A percentile compares a stretch with the other conserved stretches of the same genome.
These are phyloP conservation scores for Corapipo altera DNA, from an alignment of 2,113 vertebrate genomes.

Conservation along the genomic window DNA sequence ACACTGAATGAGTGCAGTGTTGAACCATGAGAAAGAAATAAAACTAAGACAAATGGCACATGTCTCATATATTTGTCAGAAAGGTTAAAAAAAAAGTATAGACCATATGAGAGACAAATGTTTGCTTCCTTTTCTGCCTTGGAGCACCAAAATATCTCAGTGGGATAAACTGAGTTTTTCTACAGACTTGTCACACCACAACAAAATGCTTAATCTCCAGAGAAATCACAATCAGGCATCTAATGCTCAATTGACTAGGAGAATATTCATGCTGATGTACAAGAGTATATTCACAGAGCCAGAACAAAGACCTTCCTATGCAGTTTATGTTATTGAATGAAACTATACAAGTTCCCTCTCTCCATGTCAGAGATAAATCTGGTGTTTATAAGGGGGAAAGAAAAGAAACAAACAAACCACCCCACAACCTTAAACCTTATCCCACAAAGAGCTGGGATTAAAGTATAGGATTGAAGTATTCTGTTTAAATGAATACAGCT, in stretches of 20 bases:
- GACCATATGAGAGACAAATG: background rate
- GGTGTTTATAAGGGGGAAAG: background rate
- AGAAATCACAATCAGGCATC: constrained; percentile 2
- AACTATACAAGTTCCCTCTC: background rate
- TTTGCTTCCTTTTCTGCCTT: constrained; percentile 12
- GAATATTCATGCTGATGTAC: background rate
- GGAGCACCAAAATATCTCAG: constrained; percentile 6
- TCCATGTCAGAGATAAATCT: background rate
- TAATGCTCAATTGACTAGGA: background rate
- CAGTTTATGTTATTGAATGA: background rate
- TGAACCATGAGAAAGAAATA: background rate
- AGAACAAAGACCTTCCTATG: background rate
- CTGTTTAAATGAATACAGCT: background rate
- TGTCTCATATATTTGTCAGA: background rate
- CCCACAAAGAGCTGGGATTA: background rate
- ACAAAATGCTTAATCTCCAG: background rate
- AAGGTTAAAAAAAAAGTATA: constrained; percentile 10
- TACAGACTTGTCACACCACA: constrained; percentile 17
- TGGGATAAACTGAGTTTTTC: constrained; percentile 14
- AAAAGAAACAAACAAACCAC: background rate
- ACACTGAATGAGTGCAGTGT: background rate
- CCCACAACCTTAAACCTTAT: background rate
- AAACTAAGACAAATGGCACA: constrained; percentile 12
- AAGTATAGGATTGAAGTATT: background rate
- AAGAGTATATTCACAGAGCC: background rate